Conservation (phyloP, 1,140 invertebrate species). For the Nephila pilipes region DNA sequence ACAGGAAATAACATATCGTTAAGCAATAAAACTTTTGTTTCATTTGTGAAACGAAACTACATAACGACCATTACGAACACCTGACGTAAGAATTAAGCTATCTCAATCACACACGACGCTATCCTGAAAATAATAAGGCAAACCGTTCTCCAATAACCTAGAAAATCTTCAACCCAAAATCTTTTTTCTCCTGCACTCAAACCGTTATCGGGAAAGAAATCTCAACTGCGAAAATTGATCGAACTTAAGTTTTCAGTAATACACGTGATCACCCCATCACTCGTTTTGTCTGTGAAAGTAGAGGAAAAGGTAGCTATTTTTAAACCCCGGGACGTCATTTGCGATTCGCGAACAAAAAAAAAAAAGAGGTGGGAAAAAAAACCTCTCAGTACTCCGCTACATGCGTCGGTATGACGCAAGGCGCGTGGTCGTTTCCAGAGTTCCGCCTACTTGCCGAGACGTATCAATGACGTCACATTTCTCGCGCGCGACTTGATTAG, state of each 20-base stretch:
- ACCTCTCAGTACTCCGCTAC: not conserved
- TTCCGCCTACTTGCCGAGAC: conserved; percentile 14
- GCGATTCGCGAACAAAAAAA: not conserved
- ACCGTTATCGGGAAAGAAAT: not conserved
- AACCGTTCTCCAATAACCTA: not conserved
- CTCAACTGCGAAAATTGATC: not conserved
- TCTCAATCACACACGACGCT: too few relatives aligned
- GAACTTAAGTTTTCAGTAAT: not conserved
- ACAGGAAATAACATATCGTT: too few relatives aligned
- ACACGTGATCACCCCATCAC: not conserved
- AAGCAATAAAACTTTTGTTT: too few relatives aligned
- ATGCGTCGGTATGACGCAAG: conserved; percentile 44
- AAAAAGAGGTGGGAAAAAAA: not conserved
- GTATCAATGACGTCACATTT: conserved; percentile 24
- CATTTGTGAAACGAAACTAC: too few relatives aligned
- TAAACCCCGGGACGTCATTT: not conserved
- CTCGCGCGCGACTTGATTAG: conserved; percentile 25
- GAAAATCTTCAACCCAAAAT: not conserved
- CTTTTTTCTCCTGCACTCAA: not conserved
- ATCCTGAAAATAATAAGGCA: too few relatives aligned
- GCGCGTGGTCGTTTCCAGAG: not conserved
- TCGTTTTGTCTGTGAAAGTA: not conserved
- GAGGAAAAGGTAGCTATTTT: not conserved
- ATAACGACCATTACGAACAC: too few relatives aligned
- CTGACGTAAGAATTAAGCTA: too few relatives aligned